Evolutionary conservation across 1,140 invertebrate genomes (phyloP), one percentile per base, ranked within the genome.

Genomic region (Bombus pascuorum): DNA sequence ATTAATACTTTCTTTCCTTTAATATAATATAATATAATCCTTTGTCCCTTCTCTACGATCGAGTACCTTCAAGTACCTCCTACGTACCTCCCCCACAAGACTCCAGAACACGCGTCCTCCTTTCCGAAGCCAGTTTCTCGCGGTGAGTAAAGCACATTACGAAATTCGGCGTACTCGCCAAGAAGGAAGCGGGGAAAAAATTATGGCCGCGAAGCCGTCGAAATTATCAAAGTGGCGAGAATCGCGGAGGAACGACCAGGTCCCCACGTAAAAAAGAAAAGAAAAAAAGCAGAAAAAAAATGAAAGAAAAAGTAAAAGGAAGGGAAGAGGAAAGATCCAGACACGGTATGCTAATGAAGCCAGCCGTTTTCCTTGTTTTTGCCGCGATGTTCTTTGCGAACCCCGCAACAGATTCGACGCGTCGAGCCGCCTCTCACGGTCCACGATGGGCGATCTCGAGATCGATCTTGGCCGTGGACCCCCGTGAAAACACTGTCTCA

Each of bases 341-440:
- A 42, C 68, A 72, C 47, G 79, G n/a, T 83, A 89, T 89, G 87
- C 79, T 89, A 89, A 89, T 80, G 68, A 86, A 34, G 71, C 73
- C 53, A 74, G 57, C 42, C 32, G 25, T 66, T 79, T 81, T 72
- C 57, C 79, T 82, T 34, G 25, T 71, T 89, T 86, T 53, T n/a
- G 66, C 75, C 80, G 78, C 77, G 37, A 47, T 66, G 66, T 74
- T 76, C 70, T 72, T 79, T n/a, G 65, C 73, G 42, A 74, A 57
- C 53, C 68, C 39, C 18, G 66, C 79, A 78, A 79, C 83, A 80
- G 76, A 73, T 80, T 73, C 83, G 65, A 34, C 32, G 66, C 74
- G 47, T 80, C 76, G 53, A 71, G 37, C 83, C 66, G 53, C 68
- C 83, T 85, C 68, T 80, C 83, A 79, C 83, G 83, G 32, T 72